A percentile compares a stretch with the other conserved stretches of the same genome.
These are phyloP conservation scores for Eidolon helvum DNA, from an alignment of 2,113 vertebrate genomes.

Conservation along the genomic window DNA sequence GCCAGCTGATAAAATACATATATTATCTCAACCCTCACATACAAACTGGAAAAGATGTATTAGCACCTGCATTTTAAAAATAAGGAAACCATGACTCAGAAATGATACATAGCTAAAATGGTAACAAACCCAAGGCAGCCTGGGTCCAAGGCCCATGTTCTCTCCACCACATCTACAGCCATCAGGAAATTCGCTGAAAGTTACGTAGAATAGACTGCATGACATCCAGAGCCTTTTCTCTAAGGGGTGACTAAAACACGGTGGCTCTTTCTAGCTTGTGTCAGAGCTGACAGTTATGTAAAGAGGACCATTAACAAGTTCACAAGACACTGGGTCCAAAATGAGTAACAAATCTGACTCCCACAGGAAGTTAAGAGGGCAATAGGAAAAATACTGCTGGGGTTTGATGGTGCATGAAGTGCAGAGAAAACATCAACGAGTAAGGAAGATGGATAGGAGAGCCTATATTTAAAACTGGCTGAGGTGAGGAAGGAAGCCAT, in stretches of 20 bases:
- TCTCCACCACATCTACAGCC: neutral
- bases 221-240: neutral
- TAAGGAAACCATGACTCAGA: neutral
- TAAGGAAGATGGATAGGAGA: conserved; percentile 56
- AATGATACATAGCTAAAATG: neutral
- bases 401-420: conserved; percentile 12
- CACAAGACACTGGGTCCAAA: conserved; percentile 38
- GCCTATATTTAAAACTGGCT: conserved; percentile 80
- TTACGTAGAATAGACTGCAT: neutral
- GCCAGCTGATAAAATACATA: neutral
- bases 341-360: conserved; percentile 53
- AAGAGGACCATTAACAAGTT: neutral
- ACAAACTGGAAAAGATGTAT: neutral
- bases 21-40: neutral
- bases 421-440: conserved; percentile 68
- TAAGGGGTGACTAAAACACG: conserved; percentile 1
- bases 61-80: neutral
- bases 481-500: conserved; percentile 79
- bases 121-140: neutral
- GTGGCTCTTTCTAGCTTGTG: conserved; percentile 51
- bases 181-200: neutral
- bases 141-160: neutral
- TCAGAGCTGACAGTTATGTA: conserved; percentile 36
- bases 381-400: conserved; percentile 73
- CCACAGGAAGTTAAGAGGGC: conserved; percentile 51